phyloP scores from a whole-genome alignment of 2,888 invertebrate species.

The Mechanitis mazaeus region DNA sequence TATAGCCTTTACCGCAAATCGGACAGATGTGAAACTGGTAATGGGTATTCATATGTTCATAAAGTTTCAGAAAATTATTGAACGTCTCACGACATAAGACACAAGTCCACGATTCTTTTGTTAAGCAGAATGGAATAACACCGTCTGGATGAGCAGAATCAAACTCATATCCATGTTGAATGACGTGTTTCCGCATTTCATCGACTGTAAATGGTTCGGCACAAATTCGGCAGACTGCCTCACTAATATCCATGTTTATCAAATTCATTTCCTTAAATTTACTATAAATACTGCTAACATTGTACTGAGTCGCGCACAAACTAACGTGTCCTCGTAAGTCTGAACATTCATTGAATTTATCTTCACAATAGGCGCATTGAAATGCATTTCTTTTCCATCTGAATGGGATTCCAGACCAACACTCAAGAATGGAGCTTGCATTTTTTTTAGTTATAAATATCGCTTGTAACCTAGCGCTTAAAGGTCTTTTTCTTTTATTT shows the following conservation, averaged over 20 bases:
- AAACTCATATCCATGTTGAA: constrained; percentile 51
- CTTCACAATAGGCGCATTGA: constrained; percentile 65
- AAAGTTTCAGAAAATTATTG: constrained; percentile 63
- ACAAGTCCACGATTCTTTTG: constrained; percentile 63
- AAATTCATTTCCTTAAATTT: constrained; percentile 67
- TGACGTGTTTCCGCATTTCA: constrained; percentile 54
- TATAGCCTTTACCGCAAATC: constrained; percentile 65
- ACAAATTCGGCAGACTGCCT: constrained; percentile 53
- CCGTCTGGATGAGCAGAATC: constrained; percentile 58
- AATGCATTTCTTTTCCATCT: constrained; percentile 65
- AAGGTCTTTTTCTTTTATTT: constrained; percentile 47
- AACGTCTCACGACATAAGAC: constrained; percentile 55
- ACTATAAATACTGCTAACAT: constrained; percentile 58
- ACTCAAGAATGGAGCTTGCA: constrained; percentile 54
- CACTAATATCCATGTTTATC: constrained; percentile 61
- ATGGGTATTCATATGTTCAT: constrained; percentile 67
- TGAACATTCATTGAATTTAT: constrained; percentile 53
- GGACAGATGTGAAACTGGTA: constrained; percentile 68
- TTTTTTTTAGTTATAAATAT: constrained; percentile 62
- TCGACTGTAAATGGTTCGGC: constrained; percentile 40
- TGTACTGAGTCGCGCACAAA: constrained; percentile 47
- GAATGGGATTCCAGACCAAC: constrained; percentile 63
- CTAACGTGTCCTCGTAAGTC: constrained; percentile 53
- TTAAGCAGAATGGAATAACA: constrained; percentile 55
- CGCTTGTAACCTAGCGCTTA: constrained; percentile 59